phyloP scores from a whole-genome alignment of 2,888 invertebrate species.

The Nomada ruficornis region DNA sequence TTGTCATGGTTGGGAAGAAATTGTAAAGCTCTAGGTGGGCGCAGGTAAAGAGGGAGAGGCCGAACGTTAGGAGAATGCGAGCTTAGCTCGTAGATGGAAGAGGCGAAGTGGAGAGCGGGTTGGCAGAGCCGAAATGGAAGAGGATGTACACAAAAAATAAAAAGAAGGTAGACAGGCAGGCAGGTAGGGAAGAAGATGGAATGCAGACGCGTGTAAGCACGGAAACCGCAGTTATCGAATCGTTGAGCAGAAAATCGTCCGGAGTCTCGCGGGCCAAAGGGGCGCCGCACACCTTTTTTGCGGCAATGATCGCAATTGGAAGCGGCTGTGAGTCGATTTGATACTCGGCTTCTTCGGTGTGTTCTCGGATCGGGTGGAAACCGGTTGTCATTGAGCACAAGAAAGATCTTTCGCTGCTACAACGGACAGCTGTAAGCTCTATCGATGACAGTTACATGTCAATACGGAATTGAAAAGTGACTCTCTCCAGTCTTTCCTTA shows the following conservation, averaged over 20 bases:
- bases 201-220: constrained; percentile 57
- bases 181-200: constrained; percentile 40
- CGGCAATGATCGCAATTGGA: constrained; percentile 79
- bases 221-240: constrained; percentile 60
- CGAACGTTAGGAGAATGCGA: background rate
- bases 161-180: background rate
- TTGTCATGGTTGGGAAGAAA: no score
- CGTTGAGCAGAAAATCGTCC: constrained; percentile 68
- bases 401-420: constrained; percentile 58
- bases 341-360: constrained; percentile 56
- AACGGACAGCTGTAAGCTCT: constrained; percentile 63
- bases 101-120: constrained; percentile 26
- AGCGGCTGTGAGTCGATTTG: constrained; percentile 76
- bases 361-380: constrained; percentile 47
- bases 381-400: constrained; percentile 65
- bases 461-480: constrained; percentile 81
- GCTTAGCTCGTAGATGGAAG: background rate
- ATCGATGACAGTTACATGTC: constrained; percentile 83
- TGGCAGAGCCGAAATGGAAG: constrained; percentile 28
- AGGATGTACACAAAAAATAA: background rate
- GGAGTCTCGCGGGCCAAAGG: constrained; percentile 67
- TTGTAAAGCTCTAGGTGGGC: no score
- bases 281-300: constrained; percentile 79
- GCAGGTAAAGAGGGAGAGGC: background rate
- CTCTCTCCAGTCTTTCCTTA: constrained; percentile 6